Base-by-base conservation (phyloP, 2,113 vertebrate genomes). In the Gila orcuttii region DNA sequence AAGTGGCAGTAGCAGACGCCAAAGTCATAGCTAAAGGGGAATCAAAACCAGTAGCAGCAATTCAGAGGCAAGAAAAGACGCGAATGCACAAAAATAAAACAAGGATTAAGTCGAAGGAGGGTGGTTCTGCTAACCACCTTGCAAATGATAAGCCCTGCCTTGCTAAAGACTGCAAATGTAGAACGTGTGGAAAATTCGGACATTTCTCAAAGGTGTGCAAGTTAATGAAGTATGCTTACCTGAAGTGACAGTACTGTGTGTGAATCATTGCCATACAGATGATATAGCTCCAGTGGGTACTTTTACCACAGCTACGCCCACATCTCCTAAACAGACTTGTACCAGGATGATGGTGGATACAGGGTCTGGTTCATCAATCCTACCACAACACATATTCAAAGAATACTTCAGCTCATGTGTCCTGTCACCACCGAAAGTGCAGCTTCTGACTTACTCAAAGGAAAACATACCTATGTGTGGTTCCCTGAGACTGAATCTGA, bases 11-110 rank as follows among this genome's bases (percentile, higher is more conserved):
- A 59, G 68, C 50, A 23, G 68, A 66, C 10, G 36, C 59, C 4
- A 57, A 74, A 59, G 52, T 59, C 5, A 75, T 57, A 25, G 25
- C 82, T 42, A 36, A 42, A 42, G 39, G 68, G 31, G 52, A 84
- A n/a, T 59, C 68, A 11, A 84, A 73, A 25, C 69, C 36, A 8
- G 52, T 84, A 31, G 55, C 69, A 74, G 69, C 21, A 1, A 39
- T 83, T 9, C 82, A 74, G 33, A 57, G n/a, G 19, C 68, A 83
- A 21, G 21, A 9, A 31, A 83, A 73, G 45, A n/a, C 7, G 31
- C 8, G 21, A 9, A 75, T 17, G 19, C 64, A 62, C 21, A 81
- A 81, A 11, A 39, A 39, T 73, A 45, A 45, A 73, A 8, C 19
- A n/a, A 73, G 9, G 21, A 23, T 10, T 12, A 73, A n/a, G 12